These are phyloP conservation scores for Cisticola juncidis DNA, from an alignment of 2,113 vertebrate species.

Conservation along the genomic window DNA sequence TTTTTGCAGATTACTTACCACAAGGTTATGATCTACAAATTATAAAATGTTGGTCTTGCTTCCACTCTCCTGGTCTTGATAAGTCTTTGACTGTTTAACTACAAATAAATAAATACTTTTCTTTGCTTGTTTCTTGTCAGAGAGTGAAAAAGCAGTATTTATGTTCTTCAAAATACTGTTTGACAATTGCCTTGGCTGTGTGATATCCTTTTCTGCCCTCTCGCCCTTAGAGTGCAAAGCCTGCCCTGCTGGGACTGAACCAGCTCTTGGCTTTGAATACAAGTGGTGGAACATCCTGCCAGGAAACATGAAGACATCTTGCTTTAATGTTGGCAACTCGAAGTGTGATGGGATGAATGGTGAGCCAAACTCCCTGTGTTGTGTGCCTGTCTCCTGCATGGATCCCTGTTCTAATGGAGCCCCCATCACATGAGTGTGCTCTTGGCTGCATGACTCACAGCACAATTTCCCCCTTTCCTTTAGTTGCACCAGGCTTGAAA, in stretches of 20 bases:
- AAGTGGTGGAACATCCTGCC: slow-evolving; percentile 98
- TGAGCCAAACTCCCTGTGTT: slow-evolving; percentile 62
- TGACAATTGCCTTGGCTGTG: background rate
- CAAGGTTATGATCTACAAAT: fast-evolving
- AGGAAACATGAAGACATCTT: slow-evolving; percentile 94
- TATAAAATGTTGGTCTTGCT: background rate
- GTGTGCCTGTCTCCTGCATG: background rate
- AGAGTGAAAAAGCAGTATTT: background rate
- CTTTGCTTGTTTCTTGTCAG: background rate
- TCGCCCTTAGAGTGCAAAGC: slow-evolving; percentile 79
- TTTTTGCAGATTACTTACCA: background rate
- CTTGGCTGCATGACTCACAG: background rate
- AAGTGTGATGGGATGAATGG: slow-evolving; percentile 96
- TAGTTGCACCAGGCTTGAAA: background rate
- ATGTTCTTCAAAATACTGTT: background rate
- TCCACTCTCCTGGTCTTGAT: background rate
- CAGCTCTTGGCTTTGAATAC: slow-evolving; percentile 88
- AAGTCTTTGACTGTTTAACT: background rate
- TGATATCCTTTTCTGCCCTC: background rate
- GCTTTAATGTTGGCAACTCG: slow-evolving; percentile 95
- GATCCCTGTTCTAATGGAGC: background rate
- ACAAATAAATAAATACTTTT: background rate
- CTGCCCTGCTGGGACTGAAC: slow-evolving; percentile 93
- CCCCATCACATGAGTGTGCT: background rate
- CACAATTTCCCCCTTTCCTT: background rate